Base-by-base conservation (phyloP, 2,888 invertebrate genomes). In the Drosophila mimetica region DNA sequence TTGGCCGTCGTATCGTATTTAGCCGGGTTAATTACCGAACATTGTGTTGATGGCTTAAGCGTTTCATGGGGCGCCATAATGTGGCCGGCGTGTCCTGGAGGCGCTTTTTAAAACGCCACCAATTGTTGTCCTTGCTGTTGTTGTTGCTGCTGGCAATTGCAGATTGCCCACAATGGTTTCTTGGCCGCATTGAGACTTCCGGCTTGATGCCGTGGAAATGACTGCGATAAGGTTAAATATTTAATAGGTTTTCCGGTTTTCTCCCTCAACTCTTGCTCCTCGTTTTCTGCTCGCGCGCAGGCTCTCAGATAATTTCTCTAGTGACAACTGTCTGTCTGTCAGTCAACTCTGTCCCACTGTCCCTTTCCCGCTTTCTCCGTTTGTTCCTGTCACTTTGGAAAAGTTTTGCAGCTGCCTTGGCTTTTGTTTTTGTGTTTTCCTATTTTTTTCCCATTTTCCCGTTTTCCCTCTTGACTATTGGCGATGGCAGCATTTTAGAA, bases 41-140 rank as follows among this genome's bases (percentile, higher is more conserved):
- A 86, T 84, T 78, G 79, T 84, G 79, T 86, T 86, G 88, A 88
- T 87, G 75, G 86, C 84, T 77, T 79, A 74, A 82, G 79, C 76
- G 73, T 63, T 88, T 84, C 79, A 73, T 72, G 79, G 60, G 63
- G 66, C 54, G 47, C 57, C 76, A 72, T 77, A 76, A 86, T 83
- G 79, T 69, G 77, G 71, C 58, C 41, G 14, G 64, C 51, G 57
- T 63, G 75, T 77, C 73, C 81, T 61, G 64, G 39, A 60, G 77
- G 71, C 74, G 55, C 63, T 48, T 71, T 82, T 79, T 81, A 58
- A 76, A 76, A 69, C 60, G 63, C 41, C 34, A 22, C 51, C 71
- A 61, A 54, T 70, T 70, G 69, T 53, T 69, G 67, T 58, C 50
- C 42, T 65, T 65, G 36, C 20, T 34, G 51, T 50, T 48, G 53